Evolutionary conservation across 2,113 vertebrate species (phyloP), one percentile per base, ranked within the genome.

Genomic region (Egretta garzetta): DNA sequence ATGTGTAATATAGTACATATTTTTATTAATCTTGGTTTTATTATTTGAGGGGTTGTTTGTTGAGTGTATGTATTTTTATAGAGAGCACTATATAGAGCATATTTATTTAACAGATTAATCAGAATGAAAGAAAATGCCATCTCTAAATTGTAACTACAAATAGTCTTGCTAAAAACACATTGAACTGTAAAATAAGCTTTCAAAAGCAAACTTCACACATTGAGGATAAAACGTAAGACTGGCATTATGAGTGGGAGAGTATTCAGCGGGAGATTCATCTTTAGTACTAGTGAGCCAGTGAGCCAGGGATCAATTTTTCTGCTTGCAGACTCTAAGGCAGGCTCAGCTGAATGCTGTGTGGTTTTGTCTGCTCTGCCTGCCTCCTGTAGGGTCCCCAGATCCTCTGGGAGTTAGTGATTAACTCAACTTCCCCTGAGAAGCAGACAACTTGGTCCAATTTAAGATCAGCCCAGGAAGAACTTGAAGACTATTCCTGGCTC

Each of bases 91-190:
- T 72, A 84, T 93, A 91, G 93, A 93, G 86, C 76, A 8, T 97
- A 97, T 97, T 97, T 97, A 97, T 97, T 96, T 88, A 96, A 92
- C 56, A 92, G 52, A 81, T 75, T 67, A 92, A 95, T 92, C 73
- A 79, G 33, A 89, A 71, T 24, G 70, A 74, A 86, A 93, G 67
- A 75, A 92, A 89, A 71, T 59, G 13, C 12, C 6, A 24, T 52
- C 26, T 95, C 52, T 86, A 91, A 88, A 93, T 80, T 93, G 75
- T 86, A 80, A 77, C 28, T 76, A 86, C 79, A 83, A 81, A 59
- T 58, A 80, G 8, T 22, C 35, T 75, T 84, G 77, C 86, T 79
- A 60, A 85, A 88, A 76, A 3, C 24, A 80, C 17, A 20, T 17
- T 5, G 26, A 86, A 83, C 35, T 91, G 79, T 64, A 96, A 84